Conservation (phyloP, 2,888 invertebrate genomes). For the Luperina nickerlii region DNA sequence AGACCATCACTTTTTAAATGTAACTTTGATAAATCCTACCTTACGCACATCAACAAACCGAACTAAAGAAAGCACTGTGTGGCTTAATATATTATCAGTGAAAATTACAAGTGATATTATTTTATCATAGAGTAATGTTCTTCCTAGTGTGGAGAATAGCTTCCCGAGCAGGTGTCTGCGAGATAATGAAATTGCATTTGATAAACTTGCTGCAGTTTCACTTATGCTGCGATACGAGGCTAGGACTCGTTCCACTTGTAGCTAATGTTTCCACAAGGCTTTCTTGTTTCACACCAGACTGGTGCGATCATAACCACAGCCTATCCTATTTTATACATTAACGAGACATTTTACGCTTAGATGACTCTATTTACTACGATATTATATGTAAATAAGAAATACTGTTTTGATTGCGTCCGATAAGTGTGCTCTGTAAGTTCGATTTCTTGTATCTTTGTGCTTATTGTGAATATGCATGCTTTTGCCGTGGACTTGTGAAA, state of each 20-base stretch:
- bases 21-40: background rate
- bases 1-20: background rate
- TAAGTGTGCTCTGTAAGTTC: slow-evolving; percentile 37
- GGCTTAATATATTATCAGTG: slow-evolving; percentile 17
- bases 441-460: slow-evolving; percentile 27
- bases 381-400: slow-evolving; percentile 57
- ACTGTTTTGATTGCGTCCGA: slow-evolving; percentile 60
- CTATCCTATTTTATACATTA: slow-evolving; percentile 71
- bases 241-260: slow-evolving; percentile 83
- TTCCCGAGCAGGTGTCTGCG: slow-evolving; percentile 75
- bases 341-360: slow-evolving; percentile 66
- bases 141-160: slow-evolving; percentile 61
- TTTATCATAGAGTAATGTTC: slow-evolving; percentile 60
- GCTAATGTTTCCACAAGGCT: slow-evolving; percentile 82
- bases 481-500: slow-evolving; percentile 7
- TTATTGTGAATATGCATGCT: slow-evolving; percentile 23
- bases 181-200: slow-evolving; percentile 87
- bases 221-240: slow-evolving; percentile 80
- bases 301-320: slow-evolving; percentile 69
- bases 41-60: background rate
- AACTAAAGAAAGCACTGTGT: slow-evolving; percentile 8
- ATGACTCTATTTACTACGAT: slow-evolving; percentile 67
- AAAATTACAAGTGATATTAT: slow-evolving; percentile 43
- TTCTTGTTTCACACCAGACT: slow-evolving; percentile 80
- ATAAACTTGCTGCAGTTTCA: slow-evolving; percentile 85